phyloP scores from a whole-genome alignment of 2,797 vertebrate genomes.

The Lycodopsis pacificus region DNA sequence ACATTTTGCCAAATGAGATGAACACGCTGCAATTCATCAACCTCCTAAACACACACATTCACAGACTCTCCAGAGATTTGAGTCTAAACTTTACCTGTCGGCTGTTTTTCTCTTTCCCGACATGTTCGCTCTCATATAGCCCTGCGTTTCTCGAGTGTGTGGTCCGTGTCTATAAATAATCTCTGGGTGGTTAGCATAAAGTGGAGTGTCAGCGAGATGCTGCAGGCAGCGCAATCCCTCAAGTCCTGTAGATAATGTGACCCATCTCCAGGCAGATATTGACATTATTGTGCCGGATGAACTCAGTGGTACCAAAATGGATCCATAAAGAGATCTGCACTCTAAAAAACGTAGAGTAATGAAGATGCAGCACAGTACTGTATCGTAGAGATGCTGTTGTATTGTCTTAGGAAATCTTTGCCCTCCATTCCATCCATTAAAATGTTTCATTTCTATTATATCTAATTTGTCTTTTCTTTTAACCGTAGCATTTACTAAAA shows the following conservation, averaged over 20 bases:
- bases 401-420: too few relatives aligned
- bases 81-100: slow-evolving; percentile 53
- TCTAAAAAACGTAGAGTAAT: slow-evolving; percentile 7
- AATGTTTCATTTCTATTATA: neutral
- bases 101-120: slow-evolving; percentile 51
- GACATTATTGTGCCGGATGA: slow-evolving; percentile 59
- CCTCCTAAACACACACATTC: slow-evolving; percentile 34
- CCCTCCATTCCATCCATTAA: neutral
- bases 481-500: slow-evolving; percentile 95
- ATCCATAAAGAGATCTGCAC: slow-evolving; percentile 47
- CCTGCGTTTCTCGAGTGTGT: slow-evolving; percentile 42
- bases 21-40: slow-evolving; percentile 38
- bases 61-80: slow-evolving; percentile 63
- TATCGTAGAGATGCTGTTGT: neutral
- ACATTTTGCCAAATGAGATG: slow-evolving; percentile 11
- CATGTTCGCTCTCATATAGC: slow-evolving; percentile 51
- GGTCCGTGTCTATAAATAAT: slow-evolving; percentile 72
- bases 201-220: slow-evolving; percentile 65
- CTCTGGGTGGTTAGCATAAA: slow-evolving; percentile 59
- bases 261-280: slow-evolving; percentile 70
- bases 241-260: slow-evolving; percentile 57
- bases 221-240: slow-evolving; percentile 54
- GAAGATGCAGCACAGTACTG: neutral
- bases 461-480: slow-evolving; percentile 50
- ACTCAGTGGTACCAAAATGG: slow-evolving; percentile 44